These are phyloP conservation scores for Porphyrio hochstetteri DNA, from an alignment of 2,113 vertebrate genomes.

Conservation along the genomic window DNA sequence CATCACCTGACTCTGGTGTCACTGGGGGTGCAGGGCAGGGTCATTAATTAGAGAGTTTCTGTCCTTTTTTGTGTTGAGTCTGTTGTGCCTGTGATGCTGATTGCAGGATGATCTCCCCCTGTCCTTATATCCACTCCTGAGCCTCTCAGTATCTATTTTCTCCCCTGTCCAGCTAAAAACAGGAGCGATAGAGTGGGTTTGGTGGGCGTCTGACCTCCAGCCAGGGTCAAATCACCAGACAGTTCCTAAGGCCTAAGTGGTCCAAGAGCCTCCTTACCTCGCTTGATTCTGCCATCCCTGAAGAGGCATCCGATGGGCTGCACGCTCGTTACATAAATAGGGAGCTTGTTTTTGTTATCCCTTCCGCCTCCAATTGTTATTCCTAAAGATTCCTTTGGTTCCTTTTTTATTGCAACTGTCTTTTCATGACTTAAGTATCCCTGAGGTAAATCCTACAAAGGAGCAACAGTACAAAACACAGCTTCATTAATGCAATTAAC, in stretches of 20 bases:
- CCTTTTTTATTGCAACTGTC: constrained; percentile 87
- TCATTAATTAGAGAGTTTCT: no score
- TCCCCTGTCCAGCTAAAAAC: no score
- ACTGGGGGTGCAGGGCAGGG: no score
- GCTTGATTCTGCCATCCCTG: constrained; percentile 88
- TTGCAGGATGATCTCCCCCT: no score
- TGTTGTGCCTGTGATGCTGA: no score
- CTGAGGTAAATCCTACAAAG: constrained; percentile 82
- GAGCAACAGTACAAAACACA: neutral
- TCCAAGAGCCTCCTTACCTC: constrained; percentile 72
- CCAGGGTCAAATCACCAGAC: no score
- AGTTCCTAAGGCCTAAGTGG: neutral
- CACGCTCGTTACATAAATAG: constrained; percentile 90
- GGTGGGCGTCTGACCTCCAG: no score
- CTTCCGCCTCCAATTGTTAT: constrained; percentile 92
- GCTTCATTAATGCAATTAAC: neutral
- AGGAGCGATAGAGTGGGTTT: no score
- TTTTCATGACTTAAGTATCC: constrained; percentile 87
- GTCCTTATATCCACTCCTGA: no score
- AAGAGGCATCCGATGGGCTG: constrained; percentile 91
- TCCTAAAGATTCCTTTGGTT: constrained; percentile 87
- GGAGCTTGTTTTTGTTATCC: constrained; percentile 86
- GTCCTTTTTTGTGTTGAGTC: no score
- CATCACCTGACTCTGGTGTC: no score
- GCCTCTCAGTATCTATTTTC: no score